These are phyloP conservation scores for Tridacna crocea DNA, from an alignment of 2,888 invertebrate genomes.

Conservation along the genomic window DNA sequence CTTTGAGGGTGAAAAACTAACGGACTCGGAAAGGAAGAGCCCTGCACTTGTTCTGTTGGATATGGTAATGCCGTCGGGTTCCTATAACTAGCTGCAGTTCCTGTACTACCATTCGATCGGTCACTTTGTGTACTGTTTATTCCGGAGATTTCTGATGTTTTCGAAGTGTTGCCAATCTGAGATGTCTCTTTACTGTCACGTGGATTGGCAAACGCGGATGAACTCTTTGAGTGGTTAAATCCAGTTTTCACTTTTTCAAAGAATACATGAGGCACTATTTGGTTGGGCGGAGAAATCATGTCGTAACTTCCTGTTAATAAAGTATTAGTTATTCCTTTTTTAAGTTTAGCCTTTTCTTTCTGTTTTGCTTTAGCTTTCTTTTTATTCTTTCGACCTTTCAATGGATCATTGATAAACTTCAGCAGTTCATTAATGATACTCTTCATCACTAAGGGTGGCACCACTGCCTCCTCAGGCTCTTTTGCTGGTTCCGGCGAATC, in stretches of 20 bases:
- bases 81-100: not conserved
- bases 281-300: conserved; percentile 78
- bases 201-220: conserved; percentile 76
- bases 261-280: conserved; percentile 72
- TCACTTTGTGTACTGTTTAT: conserved; percentile 6
- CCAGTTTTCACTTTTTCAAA: conserved; percentile 66
- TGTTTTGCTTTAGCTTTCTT: conserved; percentile 66
- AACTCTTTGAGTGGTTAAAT: conserved; percentile 71
- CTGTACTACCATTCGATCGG: not conserved
- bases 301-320: conserved; percentile 71
- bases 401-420: conserved; percentile 73
- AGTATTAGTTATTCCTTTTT: conserved; percentile 58
- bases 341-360: conserved; percentile 45
- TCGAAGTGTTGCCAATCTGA: conserved; percentile 31
- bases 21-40: conserved; percentile 19
- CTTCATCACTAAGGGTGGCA: conserved; percentile 76
- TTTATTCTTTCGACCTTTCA: conserved; percentile 71
- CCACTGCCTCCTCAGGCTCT: conserved; percentile 64
- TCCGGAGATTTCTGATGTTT: not conserved
- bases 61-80: conserved; percentile 6
- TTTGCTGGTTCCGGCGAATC: conserved; percentile 22
- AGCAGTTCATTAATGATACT: conserved; percentile 78
- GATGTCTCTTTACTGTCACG: conserved; percentile 41
- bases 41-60: conserved; percentile 11
- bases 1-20: conserved; percentile 8